Percentiles rank a stretch among this genome's conserved stretches.
These are phyloP conservation scores for Colistium nudipinnis DNA, from an alignment of 2,113 vertebrate genomes.

Conservation along the genomic window DNA sequence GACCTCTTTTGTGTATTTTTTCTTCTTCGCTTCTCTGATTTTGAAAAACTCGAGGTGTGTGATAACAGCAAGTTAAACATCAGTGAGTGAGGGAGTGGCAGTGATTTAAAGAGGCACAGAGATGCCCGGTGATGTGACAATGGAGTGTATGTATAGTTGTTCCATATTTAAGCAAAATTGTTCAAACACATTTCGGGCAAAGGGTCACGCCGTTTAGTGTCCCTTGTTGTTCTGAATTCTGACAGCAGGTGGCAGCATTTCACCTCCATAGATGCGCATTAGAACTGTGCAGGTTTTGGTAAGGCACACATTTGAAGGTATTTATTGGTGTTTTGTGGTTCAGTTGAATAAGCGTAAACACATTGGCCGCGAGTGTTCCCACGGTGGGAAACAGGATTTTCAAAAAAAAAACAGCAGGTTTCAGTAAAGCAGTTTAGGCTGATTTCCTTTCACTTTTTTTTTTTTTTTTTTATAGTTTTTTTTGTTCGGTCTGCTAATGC, in stretches of 20 bases:
- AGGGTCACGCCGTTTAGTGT: neutral
- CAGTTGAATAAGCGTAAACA: too few relatives aligned
- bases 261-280: neutral
- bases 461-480: too few relatives aligned
- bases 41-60: slow-evolving; percentile 24
- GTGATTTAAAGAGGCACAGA: neutral
- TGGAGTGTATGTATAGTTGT: too few relatives aligned
- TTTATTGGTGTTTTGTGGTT: too few relatives aligned
- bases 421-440: too few relatives aligned
- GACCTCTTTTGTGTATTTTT: neutral
- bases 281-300: neutral
- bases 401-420: too few relatives aligned
- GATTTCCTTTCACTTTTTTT: too few relatives aligned
- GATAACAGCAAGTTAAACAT: neutral
- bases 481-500: neutral
- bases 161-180: neutral
- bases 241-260: slow-evolving; percentile 43
- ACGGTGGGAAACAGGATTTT: too few relatives aligned
- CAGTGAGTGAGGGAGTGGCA: neutral
- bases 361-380: too few relatives aligned
- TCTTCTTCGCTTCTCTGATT: slow-evolving; percentile 1
- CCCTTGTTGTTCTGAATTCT: neutral
- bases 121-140: too few relatives aligned
- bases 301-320: too few relatives aligned
- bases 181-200: neutral